Conservation (phyloP, 2,888 invertebrate genomes). For the Bhutanitis thaidina region DNA sequence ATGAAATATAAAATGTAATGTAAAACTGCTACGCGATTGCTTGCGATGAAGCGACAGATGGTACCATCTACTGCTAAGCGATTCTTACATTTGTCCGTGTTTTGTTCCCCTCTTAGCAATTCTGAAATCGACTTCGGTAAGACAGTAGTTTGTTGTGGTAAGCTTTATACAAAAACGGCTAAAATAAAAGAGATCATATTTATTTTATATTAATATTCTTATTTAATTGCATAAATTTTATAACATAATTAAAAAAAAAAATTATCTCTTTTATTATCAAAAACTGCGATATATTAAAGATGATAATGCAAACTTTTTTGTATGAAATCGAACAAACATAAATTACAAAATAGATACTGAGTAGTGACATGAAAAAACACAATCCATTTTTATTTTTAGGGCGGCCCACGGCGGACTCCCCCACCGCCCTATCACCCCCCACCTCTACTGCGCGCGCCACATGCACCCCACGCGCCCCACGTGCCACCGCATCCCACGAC, state of each 20-base stretch:
- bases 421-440: constrained; percentile 88
- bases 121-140: not conserved
- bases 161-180: not conserved
- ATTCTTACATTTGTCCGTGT: constrained; percentile 34
- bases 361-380: constrained; percentile 26
- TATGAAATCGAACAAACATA: no score
- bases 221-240: no score
- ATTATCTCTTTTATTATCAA: no score
- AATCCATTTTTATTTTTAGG: constrained; percentile 54
- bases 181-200: no score
- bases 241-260: no score
- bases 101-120: constrained; percentile 29
- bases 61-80: constrained; percentile 65
- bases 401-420: constrained; percentile 84
- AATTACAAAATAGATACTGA: constrained; percentile 24
- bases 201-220: no score
- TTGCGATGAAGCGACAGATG: constrained; percentile 49
- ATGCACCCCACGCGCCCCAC: constrained; percentile 28
- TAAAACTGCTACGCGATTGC: constrained; percentile 45
- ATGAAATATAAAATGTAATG: constrained; percentile 12
- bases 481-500: constrained; percentile 39
- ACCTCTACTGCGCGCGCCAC: constrained; percentile 57
- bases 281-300: no score
- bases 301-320: no score
- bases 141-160: not conserved